phyloP scores from a whole-genome alignment of 2,888 invertebrate genomes.

The Drosophila hamatofila region DNA sequence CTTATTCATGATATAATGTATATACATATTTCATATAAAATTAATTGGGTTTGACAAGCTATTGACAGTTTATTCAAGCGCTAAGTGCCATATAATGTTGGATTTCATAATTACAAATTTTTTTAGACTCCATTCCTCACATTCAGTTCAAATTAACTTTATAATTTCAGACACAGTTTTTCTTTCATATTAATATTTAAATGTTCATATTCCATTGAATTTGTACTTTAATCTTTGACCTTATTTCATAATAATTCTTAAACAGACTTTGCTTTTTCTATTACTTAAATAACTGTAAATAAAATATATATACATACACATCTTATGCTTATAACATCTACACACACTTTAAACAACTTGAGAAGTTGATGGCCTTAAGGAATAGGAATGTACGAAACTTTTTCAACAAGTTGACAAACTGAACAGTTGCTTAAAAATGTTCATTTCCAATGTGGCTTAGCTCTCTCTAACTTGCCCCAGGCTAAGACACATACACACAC shows the following conservation, averaged over 20 bases:
- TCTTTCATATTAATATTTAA: background rate
- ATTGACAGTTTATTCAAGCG: background rate
- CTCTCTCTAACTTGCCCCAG: constrained; percentile 20
- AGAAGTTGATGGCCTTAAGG: constrained; percentile 17
- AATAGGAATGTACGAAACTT: constrained; percentile 19
- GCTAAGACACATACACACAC: constrained; percentile 30
- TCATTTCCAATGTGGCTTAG: constrained; percentile 49
- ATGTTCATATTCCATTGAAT: background rate
- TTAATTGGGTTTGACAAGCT: constrained; percentile 13
- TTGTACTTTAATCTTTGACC: background rate
- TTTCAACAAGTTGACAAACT: constrained; percentile 66
- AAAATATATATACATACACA: background rate
- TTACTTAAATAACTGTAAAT: background rate
- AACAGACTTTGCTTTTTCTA: background rate
- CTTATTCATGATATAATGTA: background rate
- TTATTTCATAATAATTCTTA: background rate
- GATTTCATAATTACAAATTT: background rate
- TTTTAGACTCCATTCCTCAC: background rate
- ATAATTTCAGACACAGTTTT: background rate
- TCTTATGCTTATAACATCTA: background rate
- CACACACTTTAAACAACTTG: constrained; percentile 16
- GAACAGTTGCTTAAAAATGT: constrained; percentile 48
- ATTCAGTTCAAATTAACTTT: background rate
- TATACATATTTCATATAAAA: background rate
- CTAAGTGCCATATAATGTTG: constrained; percentile 9